phyloP scores from a whole-genome alignment of 35 echinoderm and acorn worm genomes.

The Ptychodera flava region DNA sequence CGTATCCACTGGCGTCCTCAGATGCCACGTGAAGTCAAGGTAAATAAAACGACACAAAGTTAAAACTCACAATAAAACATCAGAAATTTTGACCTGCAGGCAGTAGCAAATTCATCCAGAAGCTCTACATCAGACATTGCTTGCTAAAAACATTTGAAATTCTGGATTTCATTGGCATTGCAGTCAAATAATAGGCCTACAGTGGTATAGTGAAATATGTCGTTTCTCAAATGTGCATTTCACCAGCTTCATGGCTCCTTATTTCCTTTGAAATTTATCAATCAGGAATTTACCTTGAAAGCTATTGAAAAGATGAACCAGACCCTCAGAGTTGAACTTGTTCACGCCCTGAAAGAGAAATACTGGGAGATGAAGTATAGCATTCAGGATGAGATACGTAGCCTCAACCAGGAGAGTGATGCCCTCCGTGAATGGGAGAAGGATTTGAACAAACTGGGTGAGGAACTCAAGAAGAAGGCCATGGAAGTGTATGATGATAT shows the following conservation, averaged over 20 bases:
- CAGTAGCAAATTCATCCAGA: too few relatives aligned
- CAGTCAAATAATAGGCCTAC: too few relatives aligned
- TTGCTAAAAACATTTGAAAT: too few relatives aligned
- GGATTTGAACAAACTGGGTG: neutral
- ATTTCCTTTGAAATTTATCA: too few relatives aligned
- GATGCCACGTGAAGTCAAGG: neutral
- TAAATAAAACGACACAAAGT: too few relatives aligned
- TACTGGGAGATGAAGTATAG: neutral
- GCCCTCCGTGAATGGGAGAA: neutral
- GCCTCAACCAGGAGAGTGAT: neutral
- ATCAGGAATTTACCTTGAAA: neutral
- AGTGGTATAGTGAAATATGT: too few relatives aligned
- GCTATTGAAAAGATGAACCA: neutral
- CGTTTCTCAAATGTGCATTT: too few relatives aligned
- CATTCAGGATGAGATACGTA: neutral
- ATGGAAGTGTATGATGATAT: neutral
- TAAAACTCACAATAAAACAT: too few relatives aligned
- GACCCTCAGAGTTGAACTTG: neutral
- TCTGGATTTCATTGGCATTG: too few relatives aligned
- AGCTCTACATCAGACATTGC: too few relatives aligned
- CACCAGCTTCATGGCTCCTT: too few relatives aligned
- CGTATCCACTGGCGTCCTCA: slow-evolving; percentile 19
- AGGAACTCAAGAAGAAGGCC: neutral
- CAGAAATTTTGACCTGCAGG: too few relatives aligned
- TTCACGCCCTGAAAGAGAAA: neutral